phyloP scores from a whole-genome alignment of 2,888 invertebrate species.

The Pseudococcus longispinus region DNA sequence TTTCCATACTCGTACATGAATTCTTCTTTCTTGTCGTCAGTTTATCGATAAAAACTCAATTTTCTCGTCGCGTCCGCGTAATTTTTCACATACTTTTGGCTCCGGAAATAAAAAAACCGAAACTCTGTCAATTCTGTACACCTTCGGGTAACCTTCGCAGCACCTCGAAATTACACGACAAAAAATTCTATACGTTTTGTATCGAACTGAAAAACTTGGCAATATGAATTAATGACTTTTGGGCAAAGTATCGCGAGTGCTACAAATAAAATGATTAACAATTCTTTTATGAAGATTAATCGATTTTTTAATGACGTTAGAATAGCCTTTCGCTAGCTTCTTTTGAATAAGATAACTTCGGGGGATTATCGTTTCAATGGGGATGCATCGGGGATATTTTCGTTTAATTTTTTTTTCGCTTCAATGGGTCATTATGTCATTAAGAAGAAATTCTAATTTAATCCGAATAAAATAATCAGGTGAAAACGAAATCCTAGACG shows the following conservation, averaged over 20 bases:
- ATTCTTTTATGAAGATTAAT: conserved; percentile 22
- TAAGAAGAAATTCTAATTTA: not conserved
- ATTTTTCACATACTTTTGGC: not conserved
- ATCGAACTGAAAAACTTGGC: not conserved
- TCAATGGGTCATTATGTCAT: not conserved
- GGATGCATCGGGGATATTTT: not conserved
- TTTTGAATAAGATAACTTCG: not conserved
- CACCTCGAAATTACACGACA: not conserved
- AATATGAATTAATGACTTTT: not conserved
- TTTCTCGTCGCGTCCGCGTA: not conserved
- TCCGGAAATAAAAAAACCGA: not conserved
- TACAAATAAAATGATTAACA: conserved; percentile 1
- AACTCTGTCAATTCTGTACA: not conserved
- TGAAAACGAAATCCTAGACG: not conserved
- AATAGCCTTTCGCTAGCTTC: not conserved
- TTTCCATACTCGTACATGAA: not conserved
- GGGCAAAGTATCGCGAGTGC: not conserved
- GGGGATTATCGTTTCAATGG: not conserved
- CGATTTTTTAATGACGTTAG: not conserved
- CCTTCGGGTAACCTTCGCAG: not conserved
- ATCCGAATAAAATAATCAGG: not conserved
- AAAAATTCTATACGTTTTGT: not conserved
- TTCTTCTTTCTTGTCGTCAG: not conserved
- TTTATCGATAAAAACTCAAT: not conserved
- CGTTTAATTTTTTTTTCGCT: not conserved